A percentile compares a stretch with the other conserved stretches of the same genome.
These are phyloP conservation scores for Lerista edwardsae DNA, from an alignment of 2,797 vertebrate genomes.

Conservation along the genomic window DNA sequence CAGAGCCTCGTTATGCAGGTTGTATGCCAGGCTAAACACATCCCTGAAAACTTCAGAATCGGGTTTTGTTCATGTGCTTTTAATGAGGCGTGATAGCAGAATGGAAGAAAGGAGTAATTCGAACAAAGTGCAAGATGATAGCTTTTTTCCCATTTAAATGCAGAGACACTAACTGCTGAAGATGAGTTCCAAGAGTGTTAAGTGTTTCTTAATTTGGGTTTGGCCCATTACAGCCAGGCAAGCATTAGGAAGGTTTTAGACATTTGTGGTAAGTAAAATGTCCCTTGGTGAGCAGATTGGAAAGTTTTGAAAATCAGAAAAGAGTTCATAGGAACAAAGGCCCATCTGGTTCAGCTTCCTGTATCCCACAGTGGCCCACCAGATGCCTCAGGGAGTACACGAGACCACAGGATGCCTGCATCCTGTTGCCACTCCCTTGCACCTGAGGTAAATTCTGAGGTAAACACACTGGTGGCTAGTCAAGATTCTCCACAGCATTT, in stretches of 20 bases:
- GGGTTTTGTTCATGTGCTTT: not conserved
- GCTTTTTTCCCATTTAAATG: not conserved
- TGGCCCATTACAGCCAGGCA: not conserved
- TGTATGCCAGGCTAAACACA: not conserved
- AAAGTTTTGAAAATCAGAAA: not conserved
- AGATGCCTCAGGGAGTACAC: no score
- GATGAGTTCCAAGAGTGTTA: not conserved
- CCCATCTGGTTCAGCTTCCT: no score
- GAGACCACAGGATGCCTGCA: no score
- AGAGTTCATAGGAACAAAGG: no score
- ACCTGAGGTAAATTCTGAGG: no score
- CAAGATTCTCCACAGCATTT: no score
- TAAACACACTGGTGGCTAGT: no score
- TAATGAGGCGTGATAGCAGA: rapidly evolving
- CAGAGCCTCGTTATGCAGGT: not conserved
- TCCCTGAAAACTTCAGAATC: not conserved
- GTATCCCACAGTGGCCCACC: no score
- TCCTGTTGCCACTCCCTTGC: no score
- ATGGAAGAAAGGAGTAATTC: not conserved
- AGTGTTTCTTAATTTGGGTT: not conserved
- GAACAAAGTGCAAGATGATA: not conserved
- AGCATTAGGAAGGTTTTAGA: no score
- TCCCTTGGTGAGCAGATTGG: not conserved
- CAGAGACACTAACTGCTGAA: not conserved
- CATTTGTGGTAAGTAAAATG: not conserved